Conservation (phyloP, 2,797 vertebrate genomes). For the Taeniopygia guttata region DNA sequence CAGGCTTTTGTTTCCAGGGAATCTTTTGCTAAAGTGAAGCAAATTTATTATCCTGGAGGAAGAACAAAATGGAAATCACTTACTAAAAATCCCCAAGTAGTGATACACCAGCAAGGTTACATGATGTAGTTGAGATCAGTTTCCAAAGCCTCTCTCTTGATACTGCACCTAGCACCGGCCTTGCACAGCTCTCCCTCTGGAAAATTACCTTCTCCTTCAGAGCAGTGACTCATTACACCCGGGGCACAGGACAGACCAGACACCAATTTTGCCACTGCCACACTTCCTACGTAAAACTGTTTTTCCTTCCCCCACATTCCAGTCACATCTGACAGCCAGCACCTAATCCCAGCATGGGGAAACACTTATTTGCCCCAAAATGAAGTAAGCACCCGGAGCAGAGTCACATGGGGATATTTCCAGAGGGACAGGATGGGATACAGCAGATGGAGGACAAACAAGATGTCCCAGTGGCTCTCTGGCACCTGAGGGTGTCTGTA, state of each 20-base stretch:
- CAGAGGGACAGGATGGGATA: not conserved
- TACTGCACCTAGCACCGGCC: not conserved
- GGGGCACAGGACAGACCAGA: not conserved
- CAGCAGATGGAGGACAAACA: not conserved
- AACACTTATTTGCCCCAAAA: not conserved
- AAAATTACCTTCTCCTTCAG: not conserved
- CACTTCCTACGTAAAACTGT: accelerated
- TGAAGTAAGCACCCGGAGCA: not conserved
- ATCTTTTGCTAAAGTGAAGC: not conserved
- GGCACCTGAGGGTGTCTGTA: not conserved
- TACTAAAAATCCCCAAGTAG: not conserved
- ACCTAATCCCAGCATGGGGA: not conserved
- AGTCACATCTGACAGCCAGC: not conserved
- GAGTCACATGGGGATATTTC: not conserved
- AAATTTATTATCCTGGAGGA: not conserved
- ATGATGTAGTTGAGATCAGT: accelerated
- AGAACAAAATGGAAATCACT: not conserved
- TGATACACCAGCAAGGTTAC: not conserved
- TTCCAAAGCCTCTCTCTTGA: not conserved
- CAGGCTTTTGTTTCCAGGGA: not conserved
- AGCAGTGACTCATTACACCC: not conserved
- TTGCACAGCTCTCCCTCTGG: not conserved
- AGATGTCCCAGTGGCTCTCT: not conserved
- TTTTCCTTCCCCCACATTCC: not conserved
- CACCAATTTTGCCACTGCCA: not conserved